These are phyloP conservation scores for Bufo bufo DNA, from an alignment of 2,113 vertebrate species.

Conservation along the genomic window DNA sequence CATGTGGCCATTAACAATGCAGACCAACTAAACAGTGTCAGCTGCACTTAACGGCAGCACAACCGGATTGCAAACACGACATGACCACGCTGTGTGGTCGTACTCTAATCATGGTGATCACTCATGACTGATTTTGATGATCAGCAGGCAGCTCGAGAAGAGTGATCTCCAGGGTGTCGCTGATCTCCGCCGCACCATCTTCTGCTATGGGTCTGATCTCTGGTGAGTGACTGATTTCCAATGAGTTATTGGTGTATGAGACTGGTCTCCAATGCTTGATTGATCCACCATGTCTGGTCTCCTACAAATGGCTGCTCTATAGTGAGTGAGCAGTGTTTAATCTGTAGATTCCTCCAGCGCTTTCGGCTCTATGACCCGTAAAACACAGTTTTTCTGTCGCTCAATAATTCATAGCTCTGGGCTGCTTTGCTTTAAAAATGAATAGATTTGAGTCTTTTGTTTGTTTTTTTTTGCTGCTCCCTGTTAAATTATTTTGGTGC, in stretches of 20 bases:
- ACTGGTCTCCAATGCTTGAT: background rate
- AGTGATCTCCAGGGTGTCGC: background rate
- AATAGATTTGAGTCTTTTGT: slow-evolving; percentile 38
- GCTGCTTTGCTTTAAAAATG: slow-evolving; percentile 53
- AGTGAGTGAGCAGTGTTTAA: background rate
- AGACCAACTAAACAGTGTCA: no score
- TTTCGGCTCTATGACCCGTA: slow-evolving; percentile 39
- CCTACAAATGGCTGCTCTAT: background rate
- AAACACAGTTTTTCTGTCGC: slow-evolving; percentile 41
- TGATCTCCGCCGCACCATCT: no score
- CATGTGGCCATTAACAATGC: no score
- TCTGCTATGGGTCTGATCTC: background rate
- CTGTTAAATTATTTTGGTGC: slow-evolving; percentile 43
- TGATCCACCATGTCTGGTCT: background rate
- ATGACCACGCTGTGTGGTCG: no score
- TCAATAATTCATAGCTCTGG: slow-evolving; percentile 50
- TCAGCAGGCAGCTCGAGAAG: background rate
- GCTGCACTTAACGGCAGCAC: no score
- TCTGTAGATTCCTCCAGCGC: slow-evolving; percentile 10
- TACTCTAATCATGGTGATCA: background rate
- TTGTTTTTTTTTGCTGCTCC: slow-evolving; percentile 32
- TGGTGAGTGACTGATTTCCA: background rate
- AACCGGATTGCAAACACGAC: no score
- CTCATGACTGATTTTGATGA: background rate
- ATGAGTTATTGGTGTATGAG: background rate